Evolutionary conservation across 2,888 invertebrate genomes (phyloP), one percentile per base, ranked within the genome.

Genomic region (Pseudeuparius sepicola): DNA sequence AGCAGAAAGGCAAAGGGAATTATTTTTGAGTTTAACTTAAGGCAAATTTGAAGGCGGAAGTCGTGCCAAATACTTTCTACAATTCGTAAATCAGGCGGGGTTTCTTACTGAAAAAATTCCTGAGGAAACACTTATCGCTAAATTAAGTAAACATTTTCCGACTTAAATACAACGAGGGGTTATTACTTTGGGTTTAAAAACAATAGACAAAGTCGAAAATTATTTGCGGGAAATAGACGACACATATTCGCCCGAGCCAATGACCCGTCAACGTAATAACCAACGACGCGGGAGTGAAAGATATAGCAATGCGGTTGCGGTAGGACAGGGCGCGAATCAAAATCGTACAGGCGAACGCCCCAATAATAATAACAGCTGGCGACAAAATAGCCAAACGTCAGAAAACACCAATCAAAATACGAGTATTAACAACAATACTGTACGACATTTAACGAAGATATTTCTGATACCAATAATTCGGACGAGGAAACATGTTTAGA

Each of bases 211-310:
- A 9, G 34, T 43, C 3, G 43, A 43, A 18, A 32, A 34, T 10
- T 40, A 41, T 24, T 30, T 43, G 13, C 14, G 18, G 5, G 36
- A 35, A 33, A 34, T 41, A 6, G 43, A 41, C 17, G 36, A 31
- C 5, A 39, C 36, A 9, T 31, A 28, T 24, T 33, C 14, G 14
- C 6, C 29, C n/a, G n/a, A n/a, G n/a, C n/a, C n/a, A n/a, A n/a
- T n/a, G n/a, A n/a, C n/a, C n/a, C n/a, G n/a, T n/a, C n/a, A n/a
- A n/a, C n/a, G n/a, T n/a, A n/a, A n/a, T n/a, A n/a, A n/a, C n/a
- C n/a, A n/a, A n/a, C n/a, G n/a, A 14, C 17, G 30, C 4, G 18
- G 10, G 10, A 4, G 5, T 11, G 30, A 30, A n/a, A 4, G 14
- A 4, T 11, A 12, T 3, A 11, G 10, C 9, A 10, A 29, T 9